Conservation (phyloP, 1,140 invertebrate genomes). For the Sipha flava region DNA sequence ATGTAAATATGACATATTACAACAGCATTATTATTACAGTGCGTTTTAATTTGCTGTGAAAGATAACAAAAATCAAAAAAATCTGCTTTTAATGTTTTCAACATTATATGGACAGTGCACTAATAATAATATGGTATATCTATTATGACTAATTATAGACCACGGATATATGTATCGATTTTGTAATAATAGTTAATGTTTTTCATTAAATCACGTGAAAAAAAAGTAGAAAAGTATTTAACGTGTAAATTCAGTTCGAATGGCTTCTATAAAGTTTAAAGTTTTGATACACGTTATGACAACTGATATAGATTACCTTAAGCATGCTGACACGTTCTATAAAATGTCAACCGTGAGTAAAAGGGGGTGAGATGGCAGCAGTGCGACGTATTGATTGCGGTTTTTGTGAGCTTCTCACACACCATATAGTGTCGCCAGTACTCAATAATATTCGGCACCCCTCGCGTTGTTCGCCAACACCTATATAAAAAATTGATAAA, state of each 20-base stretch:
- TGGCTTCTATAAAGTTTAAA: not conserved
- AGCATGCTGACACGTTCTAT: not conserved
- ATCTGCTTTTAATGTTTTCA: too few species aligned
- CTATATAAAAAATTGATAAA: not conserved
- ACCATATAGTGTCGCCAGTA: not conserved
- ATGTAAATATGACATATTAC: too few species aligned
- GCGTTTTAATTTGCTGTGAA: too few species aligned
- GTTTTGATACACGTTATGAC: not conserved
- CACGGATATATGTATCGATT: too few species aligned
- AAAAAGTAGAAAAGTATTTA: too few species aligned
- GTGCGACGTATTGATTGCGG: not conserved
- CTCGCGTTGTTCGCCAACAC: not conserved
- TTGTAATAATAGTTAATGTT: too few species aligned
- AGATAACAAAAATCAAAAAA: too few species aligned
- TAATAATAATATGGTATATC: too few species aligned
- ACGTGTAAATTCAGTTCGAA: not conserved
- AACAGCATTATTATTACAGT: too few species aligned
- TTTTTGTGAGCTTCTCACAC: not conserved
- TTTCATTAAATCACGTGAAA: too few species aligned
- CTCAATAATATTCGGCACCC: not conserved
- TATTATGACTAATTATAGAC: too few species aligned
- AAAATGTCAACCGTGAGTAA: not conserved
- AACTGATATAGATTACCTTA: not conserved
- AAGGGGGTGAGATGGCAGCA: not conserved
- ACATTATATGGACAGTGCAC: too few species aligned